Evolutionary conservation across 2,113 vertebrate genomes (phyloP).

Genomic region (Emydocephalus ijimae): DNA sequence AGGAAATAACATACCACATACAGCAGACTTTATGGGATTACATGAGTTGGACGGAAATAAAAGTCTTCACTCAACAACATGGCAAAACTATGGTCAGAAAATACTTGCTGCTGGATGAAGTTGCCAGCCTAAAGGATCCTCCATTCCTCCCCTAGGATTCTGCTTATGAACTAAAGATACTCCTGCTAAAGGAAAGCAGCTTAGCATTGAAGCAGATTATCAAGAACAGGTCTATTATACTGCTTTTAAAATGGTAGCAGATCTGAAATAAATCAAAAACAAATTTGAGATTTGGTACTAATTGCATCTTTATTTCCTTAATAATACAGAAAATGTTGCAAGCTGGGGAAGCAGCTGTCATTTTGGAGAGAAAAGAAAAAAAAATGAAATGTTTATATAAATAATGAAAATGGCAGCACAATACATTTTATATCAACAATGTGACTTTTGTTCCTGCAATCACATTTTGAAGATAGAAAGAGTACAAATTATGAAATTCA

Average conservation of each 20-base stretch:
- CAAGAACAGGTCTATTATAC: not conserved
- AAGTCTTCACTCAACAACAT: conserved; percentile 46
- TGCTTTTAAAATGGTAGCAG: not conserved
- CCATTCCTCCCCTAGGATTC: conserved; percentile 43
- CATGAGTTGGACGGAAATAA: conserved; percentile 44
- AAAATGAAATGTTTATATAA: not conserved
- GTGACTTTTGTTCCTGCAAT: not conserved
- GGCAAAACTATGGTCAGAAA: conserved; percentile 45
- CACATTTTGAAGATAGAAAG: not conserved
- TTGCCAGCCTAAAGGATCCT: conserved; percentile 34
- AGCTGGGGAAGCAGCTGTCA: not conserved
- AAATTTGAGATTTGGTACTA: not conserved
- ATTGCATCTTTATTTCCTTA: not conserved
- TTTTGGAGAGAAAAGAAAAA: not conserved
- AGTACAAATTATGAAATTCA: not conserved
- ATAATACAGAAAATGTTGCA: not conserved
- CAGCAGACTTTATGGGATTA: conserved; percentile 60
- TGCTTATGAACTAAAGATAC: not conserved
- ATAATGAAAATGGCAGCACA: not conserved
- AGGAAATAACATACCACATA: conserved; percentile 44
- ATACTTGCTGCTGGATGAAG: conserved; percentile 36
- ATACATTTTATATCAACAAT: not conserved
- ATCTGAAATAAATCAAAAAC: not conserved
- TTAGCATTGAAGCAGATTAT: not conserved
- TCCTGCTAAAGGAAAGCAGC: conserved; percentile 37